A percentile compares a stretch with the other conserved stretches of the same genome.
phyloP scores from a whole-genome alignment of 1,140 invertebrate genomes.

The Antheraea pernyi region DNA sequence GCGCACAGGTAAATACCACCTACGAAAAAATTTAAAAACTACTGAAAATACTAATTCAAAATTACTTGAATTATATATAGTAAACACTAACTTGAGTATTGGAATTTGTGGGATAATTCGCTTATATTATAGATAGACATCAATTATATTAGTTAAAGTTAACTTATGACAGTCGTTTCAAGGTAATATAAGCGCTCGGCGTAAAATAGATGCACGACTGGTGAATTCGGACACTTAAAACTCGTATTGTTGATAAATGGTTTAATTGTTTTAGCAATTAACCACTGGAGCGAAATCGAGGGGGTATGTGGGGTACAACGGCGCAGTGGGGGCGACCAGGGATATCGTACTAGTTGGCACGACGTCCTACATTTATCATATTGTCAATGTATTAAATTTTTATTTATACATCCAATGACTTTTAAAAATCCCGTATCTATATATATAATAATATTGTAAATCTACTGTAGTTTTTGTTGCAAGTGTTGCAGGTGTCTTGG shows the following conservation, averaged over 20 bases:
- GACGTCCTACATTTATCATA: conserved; percentile 4
- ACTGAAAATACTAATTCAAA: background rate
- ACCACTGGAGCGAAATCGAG: conserved; percentile 28
- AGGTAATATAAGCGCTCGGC: background rate
- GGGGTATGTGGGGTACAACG: conserved; percentile 22
- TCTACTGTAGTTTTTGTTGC: too few relatives aligned
- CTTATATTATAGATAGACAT: background rate
- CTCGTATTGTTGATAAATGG: conserved; percentile 70
- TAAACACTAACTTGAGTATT: background rate
- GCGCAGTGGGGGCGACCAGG: background rate
- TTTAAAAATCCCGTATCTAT: too few relatives aligned
- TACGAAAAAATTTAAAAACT: background rate
- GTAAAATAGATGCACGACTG: conserved; percentile 17
- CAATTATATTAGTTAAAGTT: too few relatives aligned
- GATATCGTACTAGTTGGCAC: background rate
- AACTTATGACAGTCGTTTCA: background rate
- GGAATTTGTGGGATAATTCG: background rate
- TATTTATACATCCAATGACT: too few relatives aligned
- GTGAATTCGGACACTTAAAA: conserved; percentile 68
- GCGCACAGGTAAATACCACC: too few relatives aligned
- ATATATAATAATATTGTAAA: too few relatives aligned
- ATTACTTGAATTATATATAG: background rate
- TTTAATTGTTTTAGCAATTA: conserved; percentile 74
- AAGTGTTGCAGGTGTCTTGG: too few relatives aligned
- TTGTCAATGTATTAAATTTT: background rate